Percentiles rank a stretch among this genome's conserved stretches.
phyloP scores from a whole-genome alignment of 1,140 invertebrate species.

The Alviniconcha marisindica region DNA sequence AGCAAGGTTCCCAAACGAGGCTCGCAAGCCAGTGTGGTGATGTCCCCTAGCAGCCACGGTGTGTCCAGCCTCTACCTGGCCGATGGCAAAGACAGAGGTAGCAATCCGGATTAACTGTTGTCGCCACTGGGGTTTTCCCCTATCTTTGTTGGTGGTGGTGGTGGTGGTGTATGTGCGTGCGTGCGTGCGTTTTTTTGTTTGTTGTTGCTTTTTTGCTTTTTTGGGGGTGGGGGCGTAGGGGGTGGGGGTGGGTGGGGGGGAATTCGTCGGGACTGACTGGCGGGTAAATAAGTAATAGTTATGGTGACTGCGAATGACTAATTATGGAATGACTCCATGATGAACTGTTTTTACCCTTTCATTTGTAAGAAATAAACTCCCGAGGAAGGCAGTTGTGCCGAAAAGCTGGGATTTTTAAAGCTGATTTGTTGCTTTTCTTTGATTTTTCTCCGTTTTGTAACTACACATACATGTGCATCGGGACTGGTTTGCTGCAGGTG shows the following conservation, averaged over 20 bases:
- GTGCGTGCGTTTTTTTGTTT: neutral
- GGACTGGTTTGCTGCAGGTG: neutral
- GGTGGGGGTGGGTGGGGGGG: no score
- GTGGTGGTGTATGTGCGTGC: neutral
- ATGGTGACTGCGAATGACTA: no score
- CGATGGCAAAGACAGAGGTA: conserved; percentile 28
- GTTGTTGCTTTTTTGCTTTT: neutral
- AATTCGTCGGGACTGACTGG: no score
- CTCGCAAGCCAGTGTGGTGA: neutral
- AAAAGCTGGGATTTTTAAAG: neutral
- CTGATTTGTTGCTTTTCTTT: neutral
- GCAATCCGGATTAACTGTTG: neutral
- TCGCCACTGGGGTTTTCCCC: neutral
- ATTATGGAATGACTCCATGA: no score
- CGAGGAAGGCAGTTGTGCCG: no score
- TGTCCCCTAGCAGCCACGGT: neutral
- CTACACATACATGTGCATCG: neutral
- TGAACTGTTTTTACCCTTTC: no score
- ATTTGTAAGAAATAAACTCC: no score
- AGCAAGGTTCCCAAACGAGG: neutral
- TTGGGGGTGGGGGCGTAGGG: neutral
- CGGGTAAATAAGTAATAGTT: no score
- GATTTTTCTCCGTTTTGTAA: no score
- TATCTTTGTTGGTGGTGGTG: neutral
- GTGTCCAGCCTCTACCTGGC: neutral